Conservation (phyloP, 53 echinoderm and acorn worm genomes). For the Paracentrotus lividus region DNA sequence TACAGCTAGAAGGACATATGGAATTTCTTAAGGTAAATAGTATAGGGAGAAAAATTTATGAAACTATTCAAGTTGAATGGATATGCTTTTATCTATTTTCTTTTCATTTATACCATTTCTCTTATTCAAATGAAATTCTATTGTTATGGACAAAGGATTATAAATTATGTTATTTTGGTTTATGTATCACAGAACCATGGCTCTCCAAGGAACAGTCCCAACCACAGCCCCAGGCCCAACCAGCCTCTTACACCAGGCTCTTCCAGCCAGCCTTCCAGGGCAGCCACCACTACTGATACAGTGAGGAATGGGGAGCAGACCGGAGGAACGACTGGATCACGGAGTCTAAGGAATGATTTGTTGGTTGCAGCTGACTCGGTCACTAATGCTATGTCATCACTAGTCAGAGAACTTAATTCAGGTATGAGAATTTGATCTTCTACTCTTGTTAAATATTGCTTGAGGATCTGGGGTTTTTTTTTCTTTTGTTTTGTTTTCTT, state of each 20-base stretch:
- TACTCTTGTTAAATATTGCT: neutral
- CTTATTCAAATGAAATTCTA: no score
- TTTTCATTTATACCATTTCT: neutral
- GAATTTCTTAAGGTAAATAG: no score
- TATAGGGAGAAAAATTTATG: no score
- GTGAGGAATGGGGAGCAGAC: constrained; percentile 78
- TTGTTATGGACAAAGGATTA: no score
- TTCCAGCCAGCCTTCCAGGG: constrained; percentile 70
- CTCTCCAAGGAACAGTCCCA: constrained; percentile 94
- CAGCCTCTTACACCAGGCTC: constrained; percentile 77
- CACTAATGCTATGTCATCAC: constrained; percentile 97
- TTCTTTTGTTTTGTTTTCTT: no score
- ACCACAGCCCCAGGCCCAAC: constrained; percentile 83
- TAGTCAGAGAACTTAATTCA: constrained; percentile 94
- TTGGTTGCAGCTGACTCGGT: constrained; percentile 95
- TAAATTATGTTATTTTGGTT: neutral
- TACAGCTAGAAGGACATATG: no score
- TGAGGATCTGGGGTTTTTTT: no score
- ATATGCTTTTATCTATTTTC: neutral
- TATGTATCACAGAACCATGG: constrained; percentile 86
- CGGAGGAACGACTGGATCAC: constrained; percentile 70
- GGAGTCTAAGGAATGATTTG: constrained; percentile 92
- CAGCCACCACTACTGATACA: constrained; percentile 71
- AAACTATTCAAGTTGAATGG: no score
- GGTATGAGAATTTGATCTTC: constrained; percentile 62